Evolutionary conservation across 1,140 invertebrate species (phyloP).

Genomic region (Lethrus apterus): DNA sequence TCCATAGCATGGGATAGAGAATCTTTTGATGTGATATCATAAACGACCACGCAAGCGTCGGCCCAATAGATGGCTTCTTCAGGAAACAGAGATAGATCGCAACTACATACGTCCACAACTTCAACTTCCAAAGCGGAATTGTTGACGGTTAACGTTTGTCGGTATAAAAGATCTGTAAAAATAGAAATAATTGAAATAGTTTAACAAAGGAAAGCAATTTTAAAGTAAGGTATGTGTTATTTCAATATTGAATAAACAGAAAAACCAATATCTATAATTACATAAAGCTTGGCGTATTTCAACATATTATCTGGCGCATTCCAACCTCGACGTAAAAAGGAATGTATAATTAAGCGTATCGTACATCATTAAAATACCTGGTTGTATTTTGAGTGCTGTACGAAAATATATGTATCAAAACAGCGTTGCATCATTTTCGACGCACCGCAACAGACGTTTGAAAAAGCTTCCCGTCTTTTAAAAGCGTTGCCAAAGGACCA

Average conservation of each 20-base stretch:
- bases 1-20: slow-evolving; percentile 62
- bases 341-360: slow-evolving; percentile 1
- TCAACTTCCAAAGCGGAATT: slow-evolving; percentile 63
- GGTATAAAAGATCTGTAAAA: slow-evolving; percentile 66
- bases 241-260: background rate
- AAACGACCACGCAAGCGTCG: slow-evolving; percentile 70
- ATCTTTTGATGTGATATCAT: slow-evolving; percentile 65
- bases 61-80: slow-evolving; percentile 63
- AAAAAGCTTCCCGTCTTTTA: slow-evolving; percentile 3
- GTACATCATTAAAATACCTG: slow-evolving; percentile 1
- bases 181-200: slow-evolving; percentile 13
- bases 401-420: slow-evolving; percentile 7
- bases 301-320: background rate
- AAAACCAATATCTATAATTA: background rate
- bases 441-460: slow-evolving; percentile 11
- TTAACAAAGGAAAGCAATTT: slow-evolving; percentile 17
- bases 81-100: slow-evolving; percentile 43
- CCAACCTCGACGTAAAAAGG: background rate
- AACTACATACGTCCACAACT: slow-evolving; percentile 64
- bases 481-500: slow-evolving; percentile 18
- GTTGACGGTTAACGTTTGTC: slow-evolving; percentile 62
- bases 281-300: background rate
- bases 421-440: slow-evolving; percentile 15
- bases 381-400: background rate
- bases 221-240: background rate